phyloP scores from a whole-genome alignment of 2,797 vertebrate species.

The Cephalopachus bancanus region DNA sequence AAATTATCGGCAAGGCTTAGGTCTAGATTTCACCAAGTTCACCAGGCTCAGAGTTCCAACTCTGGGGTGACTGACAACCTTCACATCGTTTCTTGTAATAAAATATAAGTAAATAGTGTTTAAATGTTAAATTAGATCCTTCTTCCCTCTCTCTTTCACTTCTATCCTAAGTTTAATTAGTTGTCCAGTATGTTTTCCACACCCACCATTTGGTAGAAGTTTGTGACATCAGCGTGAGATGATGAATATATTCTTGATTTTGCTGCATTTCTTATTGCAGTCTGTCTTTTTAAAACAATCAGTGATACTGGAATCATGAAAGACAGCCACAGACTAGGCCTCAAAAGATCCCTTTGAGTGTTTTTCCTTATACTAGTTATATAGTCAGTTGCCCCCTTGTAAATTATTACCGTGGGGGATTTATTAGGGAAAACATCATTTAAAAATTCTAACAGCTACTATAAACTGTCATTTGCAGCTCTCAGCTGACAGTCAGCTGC shows the following conservation, averaged over 20 bases:
- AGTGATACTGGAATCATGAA: neutral
- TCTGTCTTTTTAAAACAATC: conserved; percentile 11
- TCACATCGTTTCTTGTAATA: conserved; percentile 36
- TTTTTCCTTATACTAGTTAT: conserved; percentile 36
- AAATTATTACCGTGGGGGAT: conserved; percentile 67
- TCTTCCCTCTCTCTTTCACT: neutral
- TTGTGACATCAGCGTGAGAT: neutral
- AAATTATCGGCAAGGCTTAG: conserved; percentile 5
- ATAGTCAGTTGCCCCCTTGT: neutral
- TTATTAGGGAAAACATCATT: conserved; percentile 79
- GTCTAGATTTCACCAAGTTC: neutral
- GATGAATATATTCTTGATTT: neutral
- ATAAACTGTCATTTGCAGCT: conserved; percentile 70
- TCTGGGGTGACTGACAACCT: conserved; percentile 5
- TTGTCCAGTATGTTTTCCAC: neutral
- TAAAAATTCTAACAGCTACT: conserved; percentile 61
- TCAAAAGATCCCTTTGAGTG: conserved; percentile 10
- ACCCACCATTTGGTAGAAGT: neutral
- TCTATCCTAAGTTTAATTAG: neutral
- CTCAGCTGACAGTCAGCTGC: conserved; percentile 70
- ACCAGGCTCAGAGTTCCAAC: neutral
- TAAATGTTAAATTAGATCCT: neutral
- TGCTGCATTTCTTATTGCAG: neutral
- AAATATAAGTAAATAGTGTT: conserved; percentile 47
- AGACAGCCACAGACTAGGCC: conserved; percentile 15